Conservation (phyloP, 35 echinoderm and acorn worm genomes). For the Heliocidaris erythrogramma region DNA sequence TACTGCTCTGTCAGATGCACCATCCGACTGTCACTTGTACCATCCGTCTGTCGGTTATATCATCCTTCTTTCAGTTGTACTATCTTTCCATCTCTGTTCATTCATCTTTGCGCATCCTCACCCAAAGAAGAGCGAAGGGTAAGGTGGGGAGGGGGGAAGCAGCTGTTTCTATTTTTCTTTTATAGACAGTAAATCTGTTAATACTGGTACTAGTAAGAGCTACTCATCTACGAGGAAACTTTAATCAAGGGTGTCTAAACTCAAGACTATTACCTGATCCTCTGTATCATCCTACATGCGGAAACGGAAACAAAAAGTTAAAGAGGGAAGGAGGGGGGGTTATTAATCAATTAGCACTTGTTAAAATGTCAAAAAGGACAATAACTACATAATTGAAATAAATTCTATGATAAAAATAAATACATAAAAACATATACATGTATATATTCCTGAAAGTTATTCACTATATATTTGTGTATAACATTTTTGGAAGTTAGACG, state of each 20-base stretch:
- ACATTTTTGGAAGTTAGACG: background rate
- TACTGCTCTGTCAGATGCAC: too few species aligned
- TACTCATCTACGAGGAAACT: constrained; percentile 21
- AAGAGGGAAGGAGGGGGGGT: constrained; percentile 38
- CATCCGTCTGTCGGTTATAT: too few species aligned
- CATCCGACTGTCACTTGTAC: too few species aligned
- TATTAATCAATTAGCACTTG: constrained; percentile 41
- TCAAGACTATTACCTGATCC: constrained; percentile 70
- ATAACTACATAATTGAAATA: background rate
- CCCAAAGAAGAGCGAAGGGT: background rate
- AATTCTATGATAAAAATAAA: constrained; percentile 9
- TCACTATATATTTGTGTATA: background rate
- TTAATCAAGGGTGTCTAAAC: background rate
- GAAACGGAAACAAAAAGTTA: constrained; percentile 66
- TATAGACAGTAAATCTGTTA: background rate
- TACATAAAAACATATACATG: background rate
- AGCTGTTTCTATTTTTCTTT: background rate
- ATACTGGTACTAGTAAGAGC: constrained; percentile 20
- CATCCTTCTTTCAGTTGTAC: too few species aligned
- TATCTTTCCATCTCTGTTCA: background rate
- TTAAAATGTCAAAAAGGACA: background rate
- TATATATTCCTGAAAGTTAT: background rate
- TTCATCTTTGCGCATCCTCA: background rate
- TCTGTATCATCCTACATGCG: constrained; percentile 68
- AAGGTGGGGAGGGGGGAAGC: background rate